These are phyloP conservation scores for Heliconius cydno DNA, from an alignment of 2,888 invertebrate genomes.

Conservation along the genomic window DNA sequence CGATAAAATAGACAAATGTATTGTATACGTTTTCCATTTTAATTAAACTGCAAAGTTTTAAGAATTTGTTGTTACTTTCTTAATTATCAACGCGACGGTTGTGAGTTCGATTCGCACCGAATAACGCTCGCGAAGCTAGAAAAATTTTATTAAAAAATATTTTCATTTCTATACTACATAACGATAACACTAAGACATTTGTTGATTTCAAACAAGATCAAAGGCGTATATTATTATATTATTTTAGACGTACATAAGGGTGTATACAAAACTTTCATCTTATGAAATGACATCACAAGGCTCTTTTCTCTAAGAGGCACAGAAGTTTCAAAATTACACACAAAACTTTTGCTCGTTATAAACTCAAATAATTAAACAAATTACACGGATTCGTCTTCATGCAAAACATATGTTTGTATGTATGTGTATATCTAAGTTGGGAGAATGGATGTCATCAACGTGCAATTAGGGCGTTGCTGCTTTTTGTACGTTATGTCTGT, in stretches of 20 bases:
- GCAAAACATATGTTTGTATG: neutral
- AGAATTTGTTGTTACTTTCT: too few species aligned
- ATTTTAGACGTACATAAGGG: neutral
- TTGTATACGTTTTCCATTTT: too few species aligned
- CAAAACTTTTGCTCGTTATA: slow-evolving; percentile 3
- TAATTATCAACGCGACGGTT: too few species aligned
- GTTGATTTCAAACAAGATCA: neutral
- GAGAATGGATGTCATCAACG: neutral
- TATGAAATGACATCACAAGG: slow-evolving; percentile 14
- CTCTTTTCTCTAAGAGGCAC: slow-evolving; percentile 5
- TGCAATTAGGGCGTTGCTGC: neutral
- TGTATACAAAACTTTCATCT: neutral
- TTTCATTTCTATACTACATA: too few species aligned
- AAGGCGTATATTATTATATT: neutral
- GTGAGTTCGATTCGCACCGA: too few species aligned
- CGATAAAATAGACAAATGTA: too few species aligned
- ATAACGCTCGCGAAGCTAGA: too few species aligned
- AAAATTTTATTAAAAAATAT: too few species aligned
- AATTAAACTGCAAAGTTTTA: too few species aligned
- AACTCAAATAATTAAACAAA: slow-evolving; percentile 8
- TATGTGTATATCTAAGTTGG: neutral
- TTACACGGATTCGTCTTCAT: neutral
- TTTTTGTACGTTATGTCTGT: neutral
- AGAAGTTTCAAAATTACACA: slow-evolving; percentile 10
- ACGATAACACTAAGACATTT: too few species aligned